Evolutionary conservation across 2,888 invertebrate genomes (phyloP).

Genomic region (Drosophila subquinaria): DNA sequence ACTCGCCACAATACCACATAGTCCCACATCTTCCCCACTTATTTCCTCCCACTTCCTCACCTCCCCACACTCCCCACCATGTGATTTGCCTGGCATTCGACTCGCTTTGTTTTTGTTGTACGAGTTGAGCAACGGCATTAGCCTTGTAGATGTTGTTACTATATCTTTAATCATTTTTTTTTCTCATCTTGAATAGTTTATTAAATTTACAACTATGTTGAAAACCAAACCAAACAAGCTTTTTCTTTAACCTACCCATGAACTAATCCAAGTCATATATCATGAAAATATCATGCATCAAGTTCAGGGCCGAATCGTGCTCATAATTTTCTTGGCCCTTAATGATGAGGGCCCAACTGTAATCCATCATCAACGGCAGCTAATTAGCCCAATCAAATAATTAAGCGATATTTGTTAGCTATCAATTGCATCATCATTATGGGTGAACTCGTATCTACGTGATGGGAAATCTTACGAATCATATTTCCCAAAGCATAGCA

Average conservation of each 20-base stretch:
- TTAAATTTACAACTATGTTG: constrained; percentile 49
- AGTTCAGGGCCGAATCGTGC: constrained; percentile 11
- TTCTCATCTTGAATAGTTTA: constrained; percentile 48
- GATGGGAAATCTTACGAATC: background rate
- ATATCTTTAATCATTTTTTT: constrained; percentile 32
- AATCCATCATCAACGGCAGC: constrained; percentile 12
- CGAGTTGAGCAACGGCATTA: constrained; percentile 65
- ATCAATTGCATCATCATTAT: constrained; percentile 11
- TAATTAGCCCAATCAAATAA: constrained; percentile 21
- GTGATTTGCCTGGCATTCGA: constrained; percentile 52
- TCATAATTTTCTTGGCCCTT: constrained; percentile 3
- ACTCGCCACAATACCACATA: constrained; percentile 6
- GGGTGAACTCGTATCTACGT: constrained; percentile 1
- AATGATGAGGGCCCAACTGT: background rate
- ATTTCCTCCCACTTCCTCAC: background rate
- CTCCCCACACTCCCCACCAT: constrained; percentile 12
- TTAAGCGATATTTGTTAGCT: constrained; percentile 14
- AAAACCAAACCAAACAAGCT: constrained; percentile 10
- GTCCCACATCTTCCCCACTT: background rate
- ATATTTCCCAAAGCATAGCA: background rate
- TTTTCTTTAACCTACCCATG: constrained; percentile 4
- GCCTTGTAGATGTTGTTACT: constrained; percentile 69
- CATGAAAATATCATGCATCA: constrained; percentile 8
- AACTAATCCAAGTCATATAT: background rate
- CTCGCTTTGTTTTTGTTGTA: constrained; percentile 70